Conservation (phyloP, 2,113 vertebrate genomes). For the Hyperopisus bebe region DNA sequence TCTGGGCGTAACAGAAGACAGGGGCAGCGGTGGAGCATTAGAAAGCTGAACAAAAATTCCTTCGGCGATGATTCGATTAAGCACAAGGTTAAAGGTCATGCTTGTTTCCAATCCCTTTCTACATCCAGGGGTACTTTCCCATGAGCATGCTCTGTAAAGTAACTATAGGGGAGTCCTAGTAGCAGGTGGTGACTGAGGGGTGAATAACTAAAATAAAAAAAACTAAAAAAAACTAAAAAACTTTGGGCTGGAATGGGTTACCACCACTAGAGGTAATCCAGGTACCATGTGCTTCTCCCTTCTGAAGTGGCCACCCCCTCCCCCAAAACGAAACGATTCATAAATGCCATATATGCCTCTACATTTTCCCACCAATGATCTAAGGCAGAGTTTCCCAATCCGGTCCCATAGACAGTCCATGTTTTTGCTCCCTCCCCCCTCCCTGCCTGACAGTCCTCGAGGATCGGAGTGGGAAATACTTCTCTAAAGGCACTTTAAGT, state of each 20-base stretch:
- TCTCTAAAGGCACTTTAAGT: not conserved
- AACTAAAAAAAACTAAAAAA: no score
- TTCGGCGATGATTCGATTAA: not conserved
- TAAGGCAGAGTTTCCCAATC: not conserved
- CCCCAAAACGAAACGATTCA: not conserved
- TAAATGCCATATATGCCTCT: not conserved
- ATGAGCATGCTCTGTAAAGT: not conserved
- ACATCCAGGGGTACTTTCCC: not conserved
- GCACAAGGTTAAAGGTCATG: not conserved
- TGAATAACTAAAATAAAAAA: no score
- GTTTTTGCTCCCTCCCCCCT: not conserved
- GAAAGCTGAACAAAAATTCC: not conserved
- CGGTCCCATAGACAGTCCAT: not conserved
- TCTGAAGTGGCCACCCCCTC: not conserved
- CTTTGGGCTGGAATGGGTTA: not conserved
- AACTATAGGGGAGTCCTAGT: not conserved
- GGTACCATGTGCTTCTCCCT: not conserved
- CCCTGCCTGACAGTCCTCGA: not conserved
- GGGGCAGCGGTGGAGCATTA: not conserved
- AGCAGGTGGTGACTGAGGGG: not conserved
- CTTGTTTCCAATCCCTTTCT: not conserved
- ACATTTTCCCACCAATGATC: not conserved
- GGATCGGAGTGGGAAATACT: not conserved
- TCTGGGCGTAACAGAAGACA: constrained; percentile 54
- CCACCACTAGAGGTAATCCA: not conserved